Percentiles rank a stretch among this genome's conserved stretches.
phyloP scores from a whole-genome alignment of 2,113 vertebrate species.

The Desmodus rotundus region DNA sequence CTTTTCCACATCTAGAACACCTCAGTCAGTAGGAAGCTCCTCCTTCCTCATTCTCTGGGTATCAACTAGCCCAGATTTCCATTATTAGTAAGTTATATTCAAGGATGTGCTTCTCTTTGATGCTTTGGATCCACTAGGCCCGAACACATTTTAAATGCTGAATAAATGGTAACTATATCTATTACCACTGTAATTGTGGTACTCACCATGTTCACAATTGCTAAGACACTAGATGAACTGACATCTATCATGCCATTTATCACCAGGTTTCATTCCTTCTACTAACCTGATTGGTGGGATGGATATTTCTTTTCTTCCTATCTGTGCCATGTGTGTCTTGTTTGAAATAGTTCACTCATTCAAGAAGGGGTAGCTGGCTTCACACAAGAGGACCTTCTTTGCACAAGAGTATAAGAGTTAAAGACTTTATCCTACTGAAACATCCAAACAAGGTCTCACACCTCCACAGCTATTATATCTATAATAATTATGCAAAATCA shows the following conservation, averaged over 20 bases:
- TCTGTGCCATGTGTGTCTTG: background rate
- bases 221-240: background rate
- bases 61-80: background rate
- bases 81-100: background rate
- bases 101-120: background rate
- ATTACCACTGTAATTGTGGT: background rate
- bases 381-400: background rate
- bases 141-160: background rate
- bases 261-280: background rate
- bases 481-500: background rate
- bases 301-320: background rate
- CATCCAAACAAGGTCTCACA: background rate
- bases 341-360: background rate
- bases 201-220: background rate
- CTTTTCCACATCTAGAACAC: background rate
- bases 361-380: background rate
- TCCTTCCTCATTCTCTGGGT: background rate
- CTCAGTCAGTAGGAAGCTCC: background rate
- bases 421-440: background rate
- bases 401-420: background rate
- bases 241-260: background rate
- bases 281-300: background rate
- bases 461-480: background rate
- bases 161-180: background rate
- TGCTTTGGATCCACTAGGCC: background rate